Conservation (phyloP, 1,140 invertebrate species). For the Magallana angulata region DNA sequence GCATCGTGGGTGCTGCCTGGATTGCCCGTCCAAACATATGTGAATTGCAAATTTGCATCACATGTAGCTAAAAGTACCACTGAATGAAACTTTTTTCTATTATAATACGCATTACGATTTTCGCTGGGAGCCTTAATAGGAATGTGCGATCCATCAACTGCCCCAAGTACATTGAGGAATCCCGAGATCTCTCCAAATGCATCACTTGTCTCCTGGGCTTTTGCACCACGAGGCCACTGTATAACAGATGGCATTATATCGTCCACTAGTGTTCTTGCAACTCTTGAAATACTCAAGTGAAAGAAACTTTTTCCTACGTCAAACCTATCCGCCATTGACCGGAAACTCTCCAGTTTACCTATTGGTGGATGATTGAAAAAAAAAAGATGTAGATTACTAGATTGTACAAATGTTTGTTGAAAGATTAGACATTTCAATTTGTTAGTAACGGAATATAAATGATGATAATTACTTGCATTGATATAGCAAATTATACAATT, state of each 20-base stretch:
- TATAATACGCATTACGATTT: conserved; percentile 46
- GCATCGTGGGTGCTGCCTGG: conserved; percentile 41
- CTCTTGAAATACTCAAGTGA: conserved; percentile 24
- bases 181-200: conserved; percentile 36
- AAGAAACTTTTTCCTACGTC: conserved; percentile 30
- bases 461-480: too few species aligned
- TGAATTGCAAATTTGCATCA: conserved; percentile 43
- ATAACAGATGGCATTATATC: conserved; percentile 38
- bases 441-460: too few species aligned
- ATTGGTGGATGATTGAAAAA: background rate
- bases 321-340: conserved; percentile 50
- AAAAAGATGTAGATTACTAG: background rate
- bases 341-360: conserved; percentile 42
- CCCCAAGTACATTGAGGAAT: conserved; percentile 45
- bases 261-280: conserved; percentile 15
- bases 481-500: too few species aligned
- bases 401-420: background rate
- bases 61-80: conserved; percentile 39
- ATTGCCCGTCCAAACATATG: conserved; percentile 45
- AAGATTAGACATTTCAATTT: too few species aligned
- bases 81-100: conserved; percentile 43
- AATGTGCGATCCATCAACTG: conserved; percentile 52
- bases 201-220: conserved; percentile 7
- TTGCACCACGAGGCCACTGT: conserved; percentile 23
- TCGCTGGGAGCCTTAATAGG: conserved; percentile 47